Evolutionary conservation across 1,140 invertebrate species (phyloP).

Genomic region (Drosophila lini): DNA sequence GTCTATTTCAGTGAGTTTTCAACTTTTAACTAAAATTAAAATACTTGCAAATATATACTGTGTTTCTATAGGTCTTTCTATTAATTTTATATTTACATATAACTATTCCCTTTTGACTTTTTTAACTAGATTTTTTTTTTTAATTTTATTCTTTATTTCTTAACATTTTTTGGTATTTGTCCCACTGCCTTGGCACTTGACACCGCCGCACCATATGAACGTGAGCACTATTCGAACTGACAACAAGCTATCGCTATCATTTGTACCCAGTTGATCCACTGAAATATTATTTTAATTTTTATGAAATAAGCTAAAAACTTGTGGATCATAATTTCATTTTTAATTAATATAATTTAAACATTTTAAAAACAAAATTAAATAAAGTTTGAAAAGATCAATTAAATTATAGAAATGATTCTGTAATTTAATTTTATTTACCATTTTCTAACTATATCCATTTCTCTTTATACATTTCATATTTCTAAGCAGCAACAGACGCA

Average conservation of each 20-base stretch:
- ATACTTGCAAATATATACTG: too few species aligned
- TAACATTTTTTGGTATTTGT: slow-evolving; percentile 3
- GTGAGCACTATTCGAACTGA: slow-evolving; percentile 47
- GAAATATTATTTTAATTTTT: neutral
- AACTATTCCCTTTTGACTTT: too few species aligned
- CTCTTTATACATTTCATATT: neutral
- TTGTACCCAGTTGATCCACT: slow-evolving; percentile 30
- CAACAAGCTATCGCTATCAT: slow-evolving; percentile 64
- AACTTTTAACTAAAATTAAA: too few species aligned
- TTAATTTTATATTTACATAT: too few species aligned
- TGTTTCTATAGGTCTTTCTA: too few species aligned
- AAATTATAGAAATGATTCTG: neutral
- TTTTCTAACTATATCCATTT: too few species aligned
- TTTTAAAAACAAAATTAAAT: too few species aligned
- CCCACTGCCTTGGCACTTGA: slow-evolving; percentile 57
- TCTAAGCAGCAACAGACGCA: neutral
- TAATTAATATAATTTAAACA: neutral
- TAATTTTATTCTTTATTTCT: neutral
- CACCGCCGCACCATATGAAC: slow-evolving; percentile 44
- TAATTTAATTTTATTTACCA: too few species aligned
- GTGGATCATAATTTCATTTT: too few species aligned
- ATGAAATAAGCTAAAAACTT: neutral
- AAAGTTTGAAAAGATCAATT: neutral
- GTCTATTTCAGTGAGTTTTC: too few species aligned
- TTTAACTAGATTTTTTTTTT: too few species aligned